Evolutionary conservation across 2,888 invertebrate genomes (phyloP).

Genomic region (Sphaerophoria rueppellii): DNA sequence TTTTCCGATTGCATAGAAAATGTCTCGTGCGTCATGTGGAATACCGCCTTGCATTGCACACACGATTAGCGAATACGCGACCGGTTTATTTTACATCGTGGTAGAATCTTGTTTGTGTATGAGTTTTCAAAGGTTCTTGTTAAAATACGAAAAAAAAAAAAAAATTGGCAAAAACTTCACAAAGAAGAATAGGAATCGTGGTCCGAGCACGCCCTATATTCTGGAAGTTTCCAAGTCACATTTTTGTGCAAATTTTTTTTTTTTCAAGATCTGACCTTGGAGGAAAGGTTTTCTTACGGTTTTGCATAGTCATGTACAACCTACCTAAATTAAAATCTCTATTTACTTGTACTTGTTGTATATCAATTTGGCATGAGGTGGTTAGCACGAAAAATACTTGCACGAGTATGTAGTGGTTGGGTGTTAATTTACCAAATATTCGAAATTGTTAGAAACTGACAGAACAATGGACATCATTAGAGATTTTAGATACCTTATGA

Average conservation of each 20-base stretch:
- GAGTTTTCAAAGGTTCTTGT: neutral
- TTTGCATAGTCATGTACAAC: too few species aligned
- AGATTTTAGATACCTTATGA: too few species aligned
- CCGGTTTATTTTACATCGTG: slow-evolving; percentile 26
- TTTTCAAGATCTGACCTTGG: neutral
- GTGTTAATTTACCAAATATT: neutral
- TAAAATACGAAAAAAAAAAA: neutral
- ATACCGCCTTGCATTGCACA: slow-evolving; percentile 4
- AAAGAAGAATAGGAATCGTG: slow-evolving; percentile 4
- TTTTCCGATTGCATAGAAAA: neutral
- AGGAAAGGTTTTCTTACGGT: neutral
- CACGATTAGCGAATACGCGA: neutral
- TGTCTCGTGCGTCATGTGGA: neutral
- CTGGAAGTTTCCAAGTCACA: slow-evolving; percentile 21
- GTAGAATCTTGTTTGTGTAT: slow-evolving; percentile 13
- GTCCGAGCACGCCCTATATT: slow-evolving; percentile 26
- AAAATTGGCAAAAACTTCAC: slow-evolving; percentile 3
- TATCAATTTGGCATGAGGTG: too few species aligned
- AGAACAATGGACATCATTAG: too few species aligned
- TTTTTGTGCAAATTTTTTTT: neutral
- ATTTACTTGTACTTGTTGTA: too few species aligned
- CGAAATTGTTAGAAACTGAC: too few species aligned
- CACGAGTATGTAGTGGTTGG: neutral
- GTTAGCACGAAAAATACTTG: neutral
- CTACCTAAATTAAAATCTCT: too few species aligned